These are phyloP conservation scores for Ptilonorhynchus violaceus DNA, from an alignment of 2,113 vertebrate genomes.

Conservation along the genomic window DNA sequence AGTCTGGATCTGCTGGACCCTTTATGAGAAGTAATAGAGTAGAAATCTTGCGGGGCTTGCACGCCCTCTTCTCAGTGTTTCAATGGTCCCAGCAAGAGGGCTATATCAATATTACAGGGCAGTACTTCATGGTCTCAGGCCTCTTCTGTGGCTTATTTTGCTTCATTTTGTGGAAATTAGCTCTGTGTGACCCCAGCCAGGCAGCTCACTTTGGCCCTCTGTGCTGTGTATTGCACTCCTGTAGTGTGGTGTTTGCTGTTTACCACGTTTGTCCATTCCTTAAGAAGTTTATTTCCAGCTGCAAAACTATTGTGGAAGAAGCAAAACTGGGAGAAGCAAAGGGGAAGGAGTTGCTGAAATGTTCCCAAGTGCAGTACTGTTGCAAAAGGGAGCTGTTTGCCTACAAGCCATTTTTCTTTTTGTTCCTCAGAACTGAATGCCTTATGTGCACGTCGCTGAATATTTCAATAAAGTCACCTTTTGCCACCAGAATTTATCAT, in stretches of 20 bases:
- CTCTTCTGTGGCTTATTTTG: background rate
- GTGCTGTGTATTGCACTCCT: background rate
- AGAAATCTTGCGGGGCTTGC: background rate
- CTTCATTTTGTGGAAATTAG: background rate
- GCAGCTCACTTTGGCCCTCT: background rate
- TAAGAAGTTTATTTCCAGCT: background rate
- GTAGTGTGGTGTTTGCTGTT: background rate
- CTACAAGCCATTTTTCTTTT: conserved; percentile 3
- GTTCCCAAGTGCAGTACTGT: background rate
- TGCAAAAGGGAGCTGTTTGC: background rate
- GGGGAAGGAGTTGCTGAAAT: background rate
- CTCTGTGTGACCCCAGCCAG: background rate
- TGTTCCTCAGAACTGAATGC: background rate
- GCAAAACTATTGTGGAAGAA: accelerated
- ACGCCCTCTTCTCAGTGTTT: background rate
- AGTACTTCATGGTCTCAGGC: background rate
- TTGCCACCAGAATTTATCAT: background rate
- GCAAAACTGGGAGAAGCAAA: background rate
- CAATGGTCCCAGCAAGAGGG: background rate
- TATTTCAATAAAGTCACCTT: conserved; percentile 13
- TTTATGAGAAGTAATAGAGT: background rate
- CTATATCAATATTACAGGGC: accelerated
- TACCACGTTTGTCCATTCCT: background rate
- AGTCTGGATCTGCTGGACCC: background rate
- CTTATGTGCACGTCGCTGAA: background rate